phyloP scores from a whole-genome alignment of 2,888 invertebrate species.

The Clepsis dumicolana region DNA sequence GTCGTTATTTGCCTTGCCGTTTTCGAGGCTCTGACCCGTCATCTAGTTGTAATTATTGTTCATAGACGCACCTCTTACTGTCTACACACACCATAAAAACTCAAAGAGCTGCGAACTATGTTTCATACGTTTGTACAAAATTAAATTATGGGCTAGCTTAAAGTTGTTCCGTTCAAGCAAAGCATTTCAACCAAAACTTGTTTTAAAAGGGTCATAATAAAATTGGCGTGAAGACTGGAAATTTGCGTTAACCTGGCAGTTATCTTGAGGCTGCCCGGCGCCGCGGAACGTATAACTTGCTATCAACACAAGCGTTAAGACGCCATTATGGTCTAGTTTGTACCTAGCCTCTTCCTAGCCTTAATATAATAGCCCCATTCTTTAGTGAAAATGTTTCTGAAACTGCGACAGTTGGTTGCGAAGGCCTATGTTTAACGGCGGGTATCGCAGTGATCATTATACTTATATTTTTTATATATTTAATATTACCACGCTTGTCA shows the following conservation, averaged over 20 bases:
- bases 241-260: conserved; percentile 39
- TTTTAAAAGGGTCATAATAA: conserved; percentile 66
- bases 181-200: not conserved
- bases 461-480: no score
- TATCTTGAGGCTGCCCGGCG: conserved; percentile 31
- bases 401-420: not conserved
- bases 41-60: no score
- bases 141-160: not conserved
- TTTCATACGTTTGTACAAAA: not conserved
- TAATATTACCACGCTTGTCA: not conserved
- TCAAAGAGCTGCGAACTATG: not conserved
- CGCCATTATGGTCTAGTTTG: conserved; percentile 19
- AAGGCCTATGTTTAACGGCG: not conserved
- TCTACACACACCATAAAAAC: not conserved
- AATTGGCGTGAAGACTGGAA: conserved; percentile 54
- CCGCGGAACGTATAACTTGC: conserved; percentile 28
- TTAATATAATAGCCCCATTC: conserved; percentile 28
- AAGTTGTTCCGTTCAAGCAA: not conserved
- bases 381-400: conserved; percentile 10
- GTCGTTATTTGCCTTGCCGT: no score
- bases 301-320: conserved; percentile 26
- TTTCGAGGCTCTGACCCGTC: no score
- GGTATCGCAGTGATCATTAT: no score
- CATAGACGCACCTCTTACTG: no score
- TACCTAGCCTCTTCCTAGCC: conserved; percentile 26